Evolutionary conservation across 2,113 vertebrate species (phyloP).

Genomic region (Ardeotis arabs): DNA sequence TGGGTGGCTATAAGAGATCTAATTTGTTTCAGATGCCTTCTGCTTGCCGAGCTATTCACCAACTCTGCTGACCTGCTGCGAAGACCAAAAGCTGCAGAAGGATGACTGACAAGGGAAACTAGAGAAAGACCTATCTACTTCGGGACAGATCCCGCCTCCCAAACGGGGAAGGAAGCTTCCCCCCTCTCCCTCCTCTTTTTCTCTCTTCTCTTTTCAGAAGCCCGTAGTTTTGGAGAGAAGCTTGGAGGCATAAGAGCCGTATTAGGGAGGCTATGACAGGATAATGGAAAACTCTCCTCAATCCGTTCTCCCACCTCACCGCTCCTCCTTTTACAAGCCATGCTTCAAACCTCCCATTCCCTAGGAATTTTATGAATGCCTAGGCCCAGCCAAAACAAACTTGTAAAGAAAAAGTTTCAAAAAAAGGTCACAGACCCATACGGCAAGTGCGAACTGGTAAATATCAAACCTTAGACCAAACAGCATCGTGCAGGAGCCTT

Average conservation of each 20-base stretch:
- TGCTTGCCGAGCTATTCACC: constrained; percentile 82
- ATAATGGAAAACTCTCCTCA: constrained; percentile 69
- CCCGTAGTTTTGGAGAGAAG: constrained; percentile 29
- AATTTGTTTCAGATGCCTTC: constrained; percentile 98
- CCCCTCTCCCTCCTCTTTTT: not conserved
- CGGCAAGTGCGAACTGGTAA: constrained; percentile 78
- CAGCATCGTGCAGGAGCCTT: not conserved
- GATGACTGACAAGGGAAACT: constrained; percentile 87
- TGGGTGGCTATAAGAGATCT: constrained; percentile 96
- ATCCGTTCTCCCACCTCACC: constrained; percentile 68
- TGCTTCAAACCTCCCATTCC: constrained; percentile 78
- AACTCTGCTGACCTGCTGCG: constrained; percentile 82
- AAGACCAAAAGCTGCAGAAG: constrained; percentile 79
- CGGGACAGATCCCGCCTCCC: constrained; percentile 10
- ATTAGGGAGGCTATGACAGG: constrained; percentile 64
- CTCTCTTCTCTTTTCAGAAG: constrained; percentile 54
- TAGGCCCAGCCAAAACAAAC: constrained; percentile 84
- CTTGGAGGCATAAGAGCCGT: constrained; percentile 34
- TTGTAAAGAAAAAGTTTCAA: constrained; percentile 81
- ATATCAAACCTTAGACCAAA: constrained; percentile 61
- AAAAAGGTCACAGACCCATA: constrained; percentile 78
- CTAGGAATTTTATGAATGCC: constrained; percentile 87
- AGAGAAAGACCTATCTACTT: constrained; percentile 78
- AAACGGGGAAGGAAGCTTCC: not conserved
- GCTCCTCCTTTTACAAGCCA: constrained; percentile 81